Base-by-base conservation (phyloP, 2,797 vertebrate genomes). In the Lagodon rhomboides region DNA sequence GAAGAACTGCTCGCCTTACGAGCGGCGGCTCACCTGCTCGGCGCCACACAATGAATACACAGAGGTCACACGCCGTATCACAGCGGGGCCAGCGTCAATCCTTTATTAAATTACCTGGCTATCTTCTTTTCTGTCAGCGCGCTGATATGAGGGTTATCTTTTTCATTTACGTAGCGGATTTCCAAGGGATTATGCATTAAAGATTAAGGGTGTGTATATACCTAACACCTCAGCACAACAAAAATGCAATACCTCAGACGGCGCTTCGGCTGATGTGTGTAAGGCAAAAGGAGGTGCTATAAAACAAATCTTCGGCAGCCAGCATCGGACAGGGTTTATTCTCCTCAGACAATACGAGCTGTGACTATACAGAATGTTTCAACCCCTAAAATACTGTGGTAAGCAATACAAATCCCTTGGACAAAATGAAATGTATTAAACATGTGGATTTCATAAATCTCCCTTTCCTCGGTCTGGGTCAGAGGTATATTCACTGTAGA, bases 341-440 rank as follows among this genome's bases (percentile, higher is more conserved):
- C 90, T 92, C 91, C 90, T 91, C 91, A 93, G 90, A 94, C 92
- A 90, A 93, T 94, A 94, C 93, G 86, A 91, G 89, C 87, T 85
- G 91, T 87, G 92, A 91, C 91, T 92, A 88, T 78, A 92, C 91
- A 82, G 86, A 92, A 92, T 90, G 91, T 89, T 91, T 89, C 91
- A 70, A 83, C 78, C 77, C 38, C 91, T 90, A 94, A 93, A 95
- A 93, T 94, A 94, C 92, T 90, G 88, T 87, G 91, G 92, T 94
- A 94, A 94, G 91, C 92, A 93, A 91, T 93, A 93, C 93, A 95
- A 95, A 94, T 95, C 94, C 94, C 94, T 89, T 83, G 93, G 92
- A 95, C 94, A 94, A 96, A 95, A 96, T 96, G 92, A 95, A 95
- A 96, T 96, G 94, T 95, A 95, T 96, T 95, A 95, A 96, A 95